A percentile compares a stretch with the other conserved stretches of the same genome.
phyloP scores from a whole-genome alignment of 1,140 invertebrate genomes.

The Amphibalanus amphitrite region DNA sequence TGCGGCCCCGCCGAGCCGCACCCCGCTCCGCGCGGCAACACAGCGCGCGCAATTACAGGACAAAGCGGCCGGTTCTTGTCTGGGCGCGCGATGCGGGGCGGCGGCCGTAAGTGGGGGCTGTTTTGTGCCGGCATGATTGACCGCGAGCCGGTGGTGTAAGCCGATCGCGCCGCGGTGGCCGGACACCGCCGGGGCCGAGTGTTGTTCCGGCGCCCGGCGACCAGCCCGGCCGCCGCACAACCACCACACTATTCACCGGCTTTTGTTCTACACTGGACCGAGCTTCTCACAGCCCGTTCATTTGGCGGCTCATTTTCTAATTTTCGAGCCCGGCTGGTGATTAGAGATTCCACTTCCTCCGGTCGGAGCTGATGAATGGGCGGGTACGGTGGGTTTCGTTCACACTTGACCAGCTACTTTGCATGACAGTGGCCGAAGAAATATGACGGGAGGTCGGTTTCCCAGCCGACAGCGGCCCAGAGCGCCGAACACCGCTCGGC shows the following conservation, averaged over 20 bases:
- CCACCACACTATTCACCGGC: neutral
- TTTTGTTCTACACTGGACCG: neutral
- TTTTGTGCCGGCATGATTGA: neutral
- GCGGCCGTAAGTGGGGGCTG: neutral
- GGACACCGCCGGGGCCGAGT: neutral
- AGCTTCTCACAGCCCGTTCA: neutral
- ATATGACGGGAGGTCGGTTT: neutral
- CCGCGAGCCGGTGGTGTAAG: neutral
- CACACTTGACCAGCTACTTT: slow-evolving; percentile 1
- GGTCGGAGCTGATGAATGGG: neutral
- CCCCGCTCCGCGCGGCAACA: neutral
- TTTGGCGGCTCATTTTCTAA: neutral
- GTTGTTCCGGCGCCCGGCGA: neutral
- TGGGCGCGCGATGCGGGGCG: too few species aligned
- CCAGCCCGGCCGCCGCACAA: too few species aligned
- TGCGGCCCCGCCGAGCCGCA: too few species aligned
- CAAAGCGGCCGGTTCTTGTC: neutral
- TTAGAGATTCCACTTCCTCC: neutral
- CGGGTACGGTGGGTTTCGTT: neutral
- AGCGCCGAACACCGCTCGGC: neutral
- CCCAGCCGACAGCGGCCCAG: neutral
- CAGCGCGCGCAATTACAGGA: neutral
- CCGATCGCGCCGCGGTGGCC: too few species aligned
- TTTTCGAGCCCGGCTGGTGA: neutral
- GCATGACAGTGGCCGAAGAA: neutral